Conservation (phyloP, 2,113 vertebrate species). For the Climacteris rufus region DNA sequence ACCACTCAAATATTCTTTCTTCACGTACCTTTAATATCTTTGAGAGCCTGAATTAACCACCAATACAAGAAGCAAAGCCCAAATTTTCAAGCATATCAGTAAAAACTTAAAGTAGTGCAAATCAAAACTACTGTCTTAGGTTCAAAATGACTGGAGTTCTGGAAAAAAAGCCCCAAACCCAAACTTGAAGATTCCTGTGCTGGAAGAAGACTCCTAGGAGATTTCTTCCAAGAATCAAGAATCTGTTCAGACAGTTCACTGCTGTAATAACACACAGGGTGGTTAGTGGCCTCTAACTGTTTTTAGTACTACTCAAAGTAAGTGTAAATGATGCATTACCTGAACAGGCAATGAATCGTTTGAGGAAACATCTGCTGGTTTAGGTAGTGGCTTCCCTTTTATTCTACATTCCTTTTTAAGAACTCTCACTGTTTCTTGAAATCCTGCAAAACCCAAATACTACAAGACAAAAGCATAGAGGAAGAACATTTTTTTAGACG, state of each 20-base stretch:
- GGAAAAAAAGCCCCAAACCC: neutral
- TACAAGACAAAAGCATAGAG: constrained; percentile 35
- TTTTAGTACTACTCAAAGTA: neutral
- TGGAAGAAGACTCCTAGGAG: neutral
- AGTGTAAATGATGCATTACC: constrained; percentile 67
- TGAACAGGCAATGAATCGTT: constrained; percentile 75
- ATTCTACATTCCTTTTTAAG: constrained; percentile 89
- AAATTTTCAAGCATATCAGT: neutral
- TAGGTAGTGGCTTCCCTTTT: constrained; percentile 85
- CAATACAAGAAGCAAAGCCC: neutral
- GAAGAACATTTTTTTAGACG: neutral
- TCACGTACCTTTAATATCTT: accelerated
- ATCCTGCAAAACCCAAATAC: constrained; percentile 90
- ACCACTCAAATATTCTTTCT: neutral
- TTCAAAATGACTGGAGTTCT: neutral
- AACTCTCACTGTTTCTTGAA: constrained; percentile 84
- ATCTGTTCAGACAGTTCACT: neutral
- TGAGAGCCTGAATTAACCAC: neutral
- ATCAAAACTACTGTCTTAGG: neutral
- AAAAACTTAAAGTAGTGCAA: neutral
- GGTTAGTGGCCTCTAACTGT: neutral
- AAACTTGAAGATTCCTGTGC: neutral
- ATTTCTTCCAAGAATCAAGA: neutral
- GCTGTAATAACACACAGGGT: neutral
- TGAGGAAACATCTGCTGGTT: constrained; percentile 57